Base-by-base conservation (phyloP, 2,113 vertebrate species). In the Sinocyclocheilus rhinocerous region DNA sequence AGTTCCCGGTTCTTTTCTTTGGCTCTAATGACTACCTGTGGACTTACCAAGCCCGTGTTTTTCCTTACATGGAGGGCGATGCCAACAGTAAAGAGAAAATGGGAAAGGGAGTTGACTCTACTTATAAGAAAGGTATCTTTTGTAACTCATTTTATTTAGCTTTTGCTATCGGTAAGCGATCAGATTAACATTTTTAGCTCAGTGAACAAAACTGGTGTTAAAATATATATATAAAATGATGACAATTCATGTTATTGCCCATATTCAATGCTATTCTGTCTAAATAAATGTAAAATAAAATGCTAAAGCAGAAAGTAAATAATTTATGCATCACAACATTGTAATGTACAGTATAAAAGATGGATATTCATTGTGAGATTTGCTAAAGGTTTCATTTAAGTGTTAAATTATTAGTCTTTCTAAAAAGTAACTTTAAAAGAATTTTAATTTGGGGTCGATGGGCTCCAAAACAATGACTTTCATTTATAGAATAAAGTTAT, bases 41-140 rank as follows among this genome's bases (percentile, higher is more conserved):
- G 98, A 99, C 98, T 12, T 99, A 99, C 90, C 98, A 99, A 93
- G 98, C 98, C 57, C 94, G 98, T 36, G 98, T 99, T 72, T 99
- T 99, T 86, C 98, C 97, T 3, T 99, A 99, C 86, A 99, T 99
- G 98, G 98, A 99, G 70, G 98, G 98, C 15, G 98, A 99, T 69
- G 97, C 97, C 88, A 98, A 96, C 95, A 98, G 96, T 95, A 98
- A 97, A 87, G 98, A 99, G 84, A 99, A 98, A 91, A 99, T 98
- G 96, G 96, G 97, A 50, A 98, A 98, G 90, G 97, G 98, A 0
- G 97, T 99, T 0, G 98, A 99, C 88, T 96, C 96, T 57, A 96
- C 96, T 57, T 99, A 99, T 84, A 99, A 96, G 92, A 99, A 98
- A 97, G 98, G 98, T 99, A 88, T 55, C 8, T 36, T 26, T 24